A percentile compares a stretch with the other conserved stretches of the same genome.
phyloP scores from a whole-genome alignment of 2,797 vertebrate genomes.

The Telmatherina bonti region DNA sequence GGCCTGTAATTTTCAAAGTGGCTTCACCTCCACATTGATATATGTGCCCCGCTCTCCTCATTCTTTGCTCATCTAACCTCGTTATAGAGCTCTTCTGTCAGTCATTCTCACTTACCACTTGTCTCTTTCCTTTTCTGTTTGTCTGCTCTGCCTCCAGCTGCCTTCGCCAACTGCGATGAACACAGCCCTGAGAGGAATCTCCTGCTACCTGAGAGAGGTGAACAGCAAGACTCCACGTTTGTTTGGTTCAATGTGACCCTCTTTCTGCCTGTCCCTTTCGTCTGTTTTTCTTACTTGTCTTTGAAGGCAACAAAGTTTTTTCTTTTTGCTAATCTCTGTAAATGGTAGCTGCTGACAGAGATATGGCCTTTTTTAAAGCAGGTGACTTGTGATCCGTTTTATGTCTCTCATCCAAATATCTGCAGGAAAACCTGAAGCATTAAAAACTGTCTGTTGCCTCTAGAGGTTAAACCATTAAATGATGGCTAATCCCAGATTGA shows the following conservation, averaged over 20 bases:
- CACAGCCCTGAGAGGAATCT: slow-evolving; percentile 90
- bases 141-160: slow-evolving; percentile 76
- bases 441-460: not conserved
- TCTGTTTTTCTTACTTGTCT: not conserved
- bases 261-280: slow-evolving; percentile 3
- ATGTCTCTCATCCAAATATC: not conserved
- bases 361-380: not conserved
- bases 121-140: slow-evolving; percentile 12
- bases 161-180: slow-evolving; percentile 91
- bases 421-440: not conserved
- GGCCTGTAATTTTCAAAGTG: slow-evolving; percentile 66
- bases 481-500: not conserved
- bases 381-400: not conserved
- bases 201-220: slow-evolving; percentile 94
- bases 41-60: slow-evolving; percentile 10
- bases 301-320: not conserved
- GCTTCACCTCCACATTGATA: slow-evolving; percentile 22
- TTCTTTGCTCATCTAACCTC: slow-evolving; percentile 4
- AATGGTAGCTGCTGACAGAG: not conserved
- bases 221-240: slow-evolving; percentile 22
- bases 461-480: not conserved
- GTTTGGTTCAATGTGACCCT: slow-evolving; percentile 6
- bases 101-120: slow-evolving; percentile 15
- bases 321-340: not conserved
- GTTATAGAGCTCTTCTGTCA: slow-evolving; percentile 17